Conservation (phyloP, 2,113 vertebrate species). For the Miniopterus natalensis region DNA sequence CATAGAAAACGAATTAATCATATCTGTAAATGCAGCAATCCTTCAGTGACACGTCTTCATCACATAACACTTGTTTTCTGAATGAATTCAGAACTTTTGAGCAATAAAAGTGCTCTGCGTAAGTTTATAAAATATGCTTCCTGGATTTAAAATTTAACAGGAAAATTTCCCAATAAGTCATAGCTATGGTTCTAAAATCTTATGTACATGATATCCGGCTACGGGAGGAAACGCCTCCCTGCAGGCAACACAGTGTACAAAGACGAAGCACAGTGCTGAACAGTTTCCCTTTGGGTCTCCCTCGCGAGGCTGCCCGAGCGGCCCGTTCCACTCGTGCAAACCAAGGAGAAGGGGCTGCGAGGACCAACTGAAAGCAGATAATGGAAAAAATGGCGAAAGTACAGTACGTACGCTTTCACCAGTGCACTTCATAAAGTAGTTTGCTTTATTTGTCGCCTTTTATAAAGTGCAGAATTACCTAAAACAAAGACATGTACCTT, state of each 20-base stretch:
- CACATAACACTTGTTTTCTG: slow-evolving; percentile 76
- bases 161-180: slow-evolving; percentile 83
- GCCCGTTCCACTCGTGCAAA: slow-evolving; percentile 79
- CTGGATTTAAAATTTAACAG: slow-evolving; percentile 85
- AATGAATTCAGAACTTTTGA: slow-evolving; percentile 81
- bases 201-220: slow-evolving; percentile 85
- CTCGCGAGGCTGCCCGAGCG: slow-evolving; percentile 74
- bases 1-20: slow-evolving; percentile 87
- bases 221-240: slow-evolving; percentile 85
- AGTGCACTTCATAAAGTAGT: slow-evolving; percentile 84
- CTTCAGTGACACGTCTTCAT: slow-evolving; percentile 78
- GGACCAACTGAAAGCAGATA: slow-evolving; percentile 78
- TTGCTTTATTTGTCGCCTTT: slow-evolving; percentile 61
- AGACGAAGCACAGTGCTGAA: slow-evolving; percentile 88
- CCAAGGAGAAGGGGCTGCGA: slow-evolving; percentile 81
- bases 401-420: slow-evolving; percentile 76
- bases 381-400: slow-evolving; percentile 80
- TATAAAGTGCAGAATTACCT: slow-evolving; percentile 83
- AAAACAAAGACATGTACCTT: slow-evolving; percentile 83
- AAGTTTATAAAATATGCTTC: slow-evolving; percentile 87
- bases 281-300: slow-evolving; percentile 83
- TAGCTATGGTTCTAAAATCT: slow-evolving; percentile 84
- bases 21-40: slow-evolving; percentile 82
- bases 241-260: slow-evolving; percentile 86
- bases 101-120: slow-evolving; percentile 86